Evolutionary conservation across 1,140 invertebrate genomes (phyloP), one percentile per base, ranked within the genome.

Genomic region (Cyclargus thomasi): DNA sequence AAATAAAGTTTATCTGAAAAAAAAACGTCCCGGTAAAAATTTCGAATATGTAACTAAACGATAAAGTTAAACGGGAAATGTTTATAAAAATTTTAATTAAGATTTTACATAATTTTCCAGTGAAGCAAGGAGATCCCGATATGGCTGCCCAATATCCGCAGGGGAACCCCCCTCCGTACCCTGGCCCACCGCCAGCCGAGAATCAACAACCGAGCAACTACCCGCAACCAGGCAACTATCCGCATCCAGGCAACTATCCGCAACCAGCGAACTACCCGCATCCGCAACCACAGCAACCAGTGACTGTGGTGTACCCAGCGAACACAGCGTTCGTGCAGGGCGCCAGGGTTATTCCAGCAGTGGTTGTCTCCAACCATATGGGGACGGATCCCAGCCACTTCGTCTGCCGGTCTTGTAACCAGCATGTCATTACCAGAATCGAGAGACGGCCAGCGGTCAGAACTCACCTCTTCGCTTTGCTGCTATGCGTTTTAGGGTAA

Each of bases 391-490:
- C 91, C 11, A 76, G 90, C 64, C 39, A 66, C 0, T 71, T 91
- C 55, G 81, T 73, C 0, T 94, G 93, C 71, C 92, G 92, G 1
- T 81, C 91, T 10, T 94, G 93, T 68, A 85, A 88, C 2, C 76
- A 79, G 0, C 78, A 86, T 10, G 92, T 94, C 36, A 70, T 78
- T 0, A 93, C 93, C 0, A 75, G 79, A 22, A 79, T 92, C 17
- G 87, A 92, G 57, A 84, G 82, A 0, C 86, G 90, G 75, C 70
- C 92, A 0, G 91, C 87, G 2, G 88, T 84, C 0, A 92, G 92
- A 76, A 94, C 93, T 2, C 93, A 94, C 73, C 36, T 93, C 0
- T 90, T 93, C 64, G 93, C 93, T 2, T 71, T 92, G n/a, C 16
- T 93, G 1, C 74, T 93, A 2, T 94, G 92, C 74, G 2, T 93